Evolutionary conservation across 2,888 invertebrate species (phyloP).

Genomic region (Philhelius pedissequus): DNA sequence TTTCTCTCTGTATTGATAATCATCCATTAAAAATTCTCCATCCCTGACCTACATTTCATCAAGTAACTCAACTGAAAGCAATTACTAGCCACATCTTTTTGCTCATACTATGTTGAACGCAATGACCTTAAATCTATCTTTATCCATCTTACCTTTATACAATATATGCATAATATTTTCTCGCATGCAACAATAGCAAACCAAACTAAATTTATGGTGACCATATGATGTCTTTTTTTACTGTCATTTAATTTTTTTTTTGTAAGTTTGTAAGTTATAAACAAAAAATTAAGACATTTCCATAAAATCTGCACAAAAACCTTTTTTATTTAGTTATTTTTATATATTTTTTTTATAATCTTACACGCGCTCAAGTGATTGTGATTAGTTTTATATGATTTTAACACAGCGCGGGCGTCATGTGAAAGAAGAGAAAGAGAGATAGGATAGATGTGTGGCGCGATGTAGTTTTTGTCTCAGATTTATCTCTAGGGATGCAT

Average conservation of each 20-base stretch:
- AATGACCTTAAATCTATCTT: constrained; percentile 2
- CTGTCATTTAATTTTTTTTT: not conserved
- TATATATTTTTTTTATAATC: no score
- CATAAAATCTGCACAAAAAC: no score
- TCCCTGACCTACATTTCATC: not conserved
- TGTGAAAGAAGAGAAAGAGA: no score
- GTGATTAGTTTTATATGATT: no score
- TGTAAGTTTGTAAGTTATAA: no score
- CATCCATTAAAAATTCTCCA: not conserved
- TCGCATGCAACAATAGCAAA: constrained; percentile 4
- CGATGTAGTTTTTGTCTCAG: no score
- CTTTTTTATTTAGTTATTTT: no score
- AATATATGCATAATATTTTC: not conserved
- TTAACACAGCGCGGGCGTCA: no score
- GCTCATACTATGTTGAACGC: not conserved
- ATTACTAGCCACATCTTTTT: not conserved
- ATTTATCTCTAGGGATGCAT: no score
- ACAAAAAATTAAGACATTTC: no score
- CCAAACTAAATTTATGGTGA: not conserved
- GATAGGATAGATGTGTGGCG: no score
- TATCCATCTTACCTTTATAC: not conserved
- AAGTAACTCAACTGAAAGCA: not conserved
- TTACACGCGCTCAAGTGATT: no score
- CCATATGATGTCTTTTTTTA: not conserved
- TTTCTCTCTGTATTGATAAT: not conserved